Evolutionary conservation across 2,797 vertebrate species (phyloP), one percentile per base, ranked within the genome.

Genomic region (Gorsachius magnificus): DNA sequence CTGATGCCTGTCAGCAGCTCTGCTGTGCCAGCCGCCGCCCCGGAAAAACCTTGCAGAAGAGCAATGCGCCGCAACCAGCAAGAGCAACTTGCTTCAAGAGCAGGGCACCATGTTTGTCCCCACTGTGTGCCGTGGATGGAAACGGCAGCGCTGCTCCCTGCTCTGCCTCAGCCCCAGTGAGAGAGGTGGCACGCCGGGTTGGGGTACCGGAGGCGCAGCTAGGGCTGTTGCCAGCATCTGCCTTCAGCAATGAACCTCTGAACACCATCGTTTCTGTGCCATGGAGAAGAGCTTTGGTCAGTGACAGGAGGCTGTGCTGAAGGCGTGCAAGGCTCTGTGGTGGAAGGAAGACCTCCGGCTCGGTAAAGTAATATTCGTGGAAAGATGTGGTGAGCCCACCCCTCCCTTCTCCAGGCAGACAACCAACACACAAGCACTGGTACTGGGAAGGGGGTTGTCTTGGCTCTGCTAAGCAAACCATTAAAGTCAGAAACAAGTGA

Each of bases 1-100:
- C 91, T 50, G 74, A n/a, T 69, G 84, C 66, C 78, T 87, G 70
- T 50, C 84, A 96, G 78, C 89, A 89, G 77, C 78, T 92, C 78
- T 45, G 5, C 75, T 18, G 63, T 65, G 87, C 87, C 84, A 78
- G 4, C 50, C 9, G 2, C 70, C 9, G 1, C 74, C 70, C 63
- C 1, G 4, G 45, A 20, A 76, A 83, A 71, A 29, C 41, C 92
- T 41, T 14, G 57, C 48, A n/a, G 89, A 50, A 45, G 70, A 78
- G 61, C 31, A 31, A 22, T 0, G 5, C 21, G 5, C 4, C 38
- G 6, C 48, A 4, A 35, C 11, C 33, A 83, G 72, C 69, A 33
- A 28, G 65, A 78, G 41, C 41, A 71, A 41, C 28, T 33, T 38
- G 65, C 82, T 31, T 24, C 16, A 7, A 5, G 78, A 78, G 57